Base-by-base conservation (phyloP, 2,797 vertebrate species). In the Lutjanus argentimaculatus region DNA sequence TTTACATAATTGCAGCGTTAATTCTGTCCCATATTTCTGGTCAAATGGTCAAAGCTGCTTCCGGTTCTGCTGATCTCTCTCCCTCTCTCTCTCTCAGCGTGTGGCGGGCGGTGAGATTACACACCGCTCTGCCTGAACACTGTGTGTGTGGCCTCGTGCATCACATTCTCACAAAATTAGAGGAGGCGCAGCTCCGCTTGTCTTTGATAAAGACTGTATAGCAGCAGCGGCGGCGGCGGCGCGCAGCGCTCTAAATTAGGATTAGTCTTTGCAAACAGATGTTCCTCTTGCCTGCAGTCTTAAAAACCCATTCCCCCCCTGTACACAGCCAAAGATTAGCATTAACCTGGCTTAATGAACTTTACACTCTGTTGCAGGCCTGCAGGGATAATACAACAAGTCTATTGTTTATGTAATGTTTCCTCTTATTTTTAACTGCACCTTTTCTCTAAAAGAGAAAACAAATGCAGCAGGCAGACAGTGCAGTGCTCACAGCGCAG, bases 301-400 rank as follows among this genome's bases (percentile, higher is more conserved):
- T 87, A 90, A 91, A 92, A 93, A 84, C 79, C 75, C 85, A 83
- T 71, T 78, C 70, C 78, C 61, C 75, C 30, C 66, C 83, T n/a
- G 86, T 77, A 84, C 86, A 85, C 88, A 90, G 84, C 77, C 90
- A 89, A 87, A 93, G 86, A 93, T 95, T 94, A 86, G 93, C 89
- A 94, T 95, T 94, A 94, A 94, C 93, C 89, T 93, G 90, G 92
- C 77, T 90, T 93, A 94, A 95, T 95, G 88, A 95, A 95, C 92
- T 94, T 93, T 93, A 93, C 91, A 93, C 93, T 92, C 89, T 93
- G 89, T 95, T 94, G 93, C 86, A 89, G 84, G 90, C 83, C 94
- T 90, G 67, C 56, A 89, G 90, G 94, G 86, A 53, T 83, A 85
- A 79, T 80, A 89, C 89, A 93, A 93, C 87, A 91, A 92, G 91